Conservation (phyloP, 2,888 invertebrate genomes). For the Pristionchus arcanus region DNA sequence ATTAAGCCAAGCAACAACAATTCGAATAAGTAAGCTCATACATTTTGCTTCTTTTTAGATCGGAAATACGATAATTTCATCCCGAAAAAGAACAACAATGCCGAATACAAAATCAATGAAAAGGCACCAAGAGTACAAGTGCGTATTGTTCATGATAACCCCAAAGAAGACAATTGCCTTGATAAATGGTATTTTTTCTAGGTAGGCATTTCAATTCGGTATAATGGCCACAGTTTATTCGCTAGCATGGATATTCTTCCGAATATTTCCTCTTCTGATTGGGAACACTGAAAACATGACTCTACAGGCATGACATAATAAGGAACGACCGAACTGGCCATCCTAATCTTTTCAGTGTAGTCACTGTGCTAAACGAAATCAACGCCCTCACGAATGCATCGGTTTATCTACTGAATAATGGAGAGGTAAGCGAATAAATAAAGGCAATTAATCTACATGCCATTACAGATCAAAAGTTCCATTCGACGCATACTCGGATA, state of each 20-base stretch:
- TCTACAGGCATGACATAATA: neutral
- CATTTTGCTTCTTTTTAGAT: too few relatives aligned
- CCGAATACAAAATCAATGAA: neutral
- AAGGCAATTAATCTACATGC: neutral
- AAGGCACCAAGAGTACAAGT: neutral
- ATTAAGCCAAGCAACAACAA: too few relatives aligned
- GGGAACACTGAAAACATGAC: conserved; percentile 29
- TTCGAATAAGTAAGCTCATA: too few relatives aligned
- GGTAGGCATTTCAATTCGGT: conserved; percentile 66
- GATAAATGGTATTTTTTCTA: conserved; percentile 42
- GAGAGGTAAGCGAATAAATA: conserved; percentile 57
- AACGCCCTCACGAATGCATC: conserved; percentile 65
- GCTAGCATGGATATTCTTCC: conserved; percentile 64
- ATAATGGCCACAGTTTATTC: conserved; percentile 65
- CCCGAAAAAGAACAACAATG: neutral
- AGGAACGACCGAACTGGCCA: neutral
- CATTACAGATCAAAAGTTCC: neutral
- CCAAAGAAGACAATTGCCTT: neutral
- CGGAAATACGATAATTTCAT: neutral
- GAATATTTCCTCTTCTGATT: conserved; percentile 62
- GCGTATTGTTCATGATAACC: neutral
- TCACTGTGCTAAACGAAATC: conserved; percentile 61
- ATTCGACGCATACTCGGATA: neutral
- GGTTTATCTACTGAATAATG: conserved; percentile 62
- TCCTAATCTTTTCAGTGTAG: conserved; percentile 53